These are phyloP conservation scores for Apoda limacodes DNA, from an alignment of 2,888 invertebrate species.

Conservation along the genomic window DNA sequence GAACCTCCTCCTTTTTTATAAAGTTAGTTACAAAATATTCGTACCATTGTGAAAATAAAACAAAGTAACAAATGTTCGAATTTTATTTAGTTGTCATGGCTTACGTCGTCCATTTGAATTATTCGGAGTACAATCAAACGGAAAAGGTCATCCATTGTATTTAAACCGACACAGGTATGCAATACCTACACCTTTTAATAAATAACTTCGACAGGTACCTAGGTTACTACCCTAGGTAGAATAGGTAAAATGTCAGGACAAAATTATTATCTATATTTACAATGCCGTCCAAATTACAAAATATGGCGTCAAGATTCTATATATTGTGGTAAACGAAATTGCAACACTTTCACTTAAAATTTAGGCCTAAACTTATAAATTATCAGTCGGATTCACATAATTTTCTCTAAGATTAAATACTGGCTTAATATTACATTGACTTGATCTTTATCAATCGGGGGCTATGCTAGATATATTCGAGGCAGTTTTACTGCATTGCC, in stretches of 20 bases:
- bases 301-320: no score
- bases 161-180: no score
- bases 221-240: no score
- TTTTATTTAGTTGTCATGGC: no score
- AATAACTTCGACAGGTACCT: slow-evolving; percentile 42
- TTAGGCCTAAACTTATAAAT: slow-evolving; percentile 39
- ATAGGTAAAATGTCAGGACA: slow-evolving; percentile 28
- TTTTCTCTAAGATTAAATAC: slow-evolving; percentile 39
- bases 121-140: slow-evolving; percentile 43
- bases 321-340: no score
- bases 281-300: slow-evolving; percentile 33
- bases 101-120: slow-evolving; percentile 61
- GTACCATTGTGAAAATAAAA: no score
- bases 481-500: slow-evolving; percentile 57
- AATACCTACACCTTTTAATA: no score
- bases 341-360: no score
- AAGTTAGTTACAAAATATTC: no score
- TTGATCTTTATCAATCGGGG: slow-evolving; percentile 35
- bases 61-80: no score
- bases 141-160: slow-evolving; percentile 62
- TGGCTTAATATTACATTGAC: no score
- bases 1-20: no score
- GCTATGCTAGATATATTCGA: slow-evolving; percentile 35
- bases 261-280: slow-evolving; percentile 50
- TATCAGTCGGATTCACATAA: slow-evolving; percentile 61